phyloP scores from a whole-genome alignment of 2,888 invertebrate genomes.

The Vesta saturnalis region DNA sequence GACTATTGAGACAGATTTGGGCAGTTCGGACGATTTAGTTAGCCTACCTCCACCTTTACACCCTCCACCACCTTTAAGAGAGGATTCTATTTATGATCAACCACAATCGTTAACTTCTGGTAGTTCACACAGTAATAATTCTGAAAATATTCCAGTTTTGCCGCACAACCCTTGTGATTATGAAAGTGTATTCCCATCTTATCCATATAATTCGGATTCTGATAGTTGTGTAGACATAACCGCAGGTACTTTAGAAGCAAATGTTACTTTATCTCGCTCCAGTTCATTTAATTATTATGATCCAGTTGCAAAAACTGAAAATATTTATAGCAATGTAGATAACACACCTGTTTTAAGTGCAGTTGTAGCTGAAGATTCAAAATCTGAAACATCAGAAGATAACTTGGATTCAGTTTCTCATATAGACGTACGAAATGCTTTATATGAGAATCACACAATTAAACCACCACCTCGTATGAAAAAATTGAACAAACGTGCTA shows the following conservation, averaged over 20 bases:
- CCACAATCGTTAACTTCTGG: slow-evolving; percentile 62
- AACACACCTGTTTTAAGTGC: slow-evolving; percentile 49
- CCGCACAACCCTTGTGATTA: slow-evolving; percentile 54
- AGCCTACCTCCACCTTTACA: slow-evolving; percentile 67
- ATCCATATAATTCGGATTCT: slow-evolving; percentile 54
- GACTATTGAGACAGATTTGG: slow-evolving; percentile 45
- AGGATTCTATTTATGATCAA: slow-evolving; percentile 68
- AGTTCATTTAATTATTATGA: slow-evolving; percentile 68
- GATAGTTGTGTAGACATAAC: slow-evolving; percentile 48
- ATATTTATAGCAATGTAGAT: slow-evolving; percentile 51
- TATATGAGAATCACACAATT: slow-evolving; percentile 63
- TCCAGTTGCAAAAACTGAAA: slow-evolving; percentile 44
- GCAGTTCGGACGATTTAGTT: slow-evolving; percentile 52
- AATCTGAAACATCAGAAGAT: slow-evolving; percentile 34
- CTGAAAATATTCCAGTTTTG: neutral
- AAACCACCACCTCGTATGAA: slow-evolving; percentile 44
- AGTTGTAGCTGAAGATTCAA: slow-evolving; percentile 39
- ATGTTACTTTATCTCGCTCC: slow-evolving; percentile 59
- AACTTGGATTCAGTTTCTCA: slow-evolving; percentile 13
- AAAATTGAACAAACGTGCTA: slow-evolving; percentile 47
- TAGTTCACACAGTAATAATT: slow-evolving; percentile 45
- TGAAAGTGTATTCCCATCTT: slow-evolving; percentile 62
- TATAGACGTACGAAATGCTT: slow-evolving; percentile 55
- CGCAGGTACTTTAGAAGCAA: slow-evolving; percentile 48
- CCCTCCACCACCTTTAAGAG: slow-evolving; percentile 69